Evolutionary conservation across 2,797 vertebrate species (phyloP).

Genomic region (Dendrocincla tyrannina): DNA sequence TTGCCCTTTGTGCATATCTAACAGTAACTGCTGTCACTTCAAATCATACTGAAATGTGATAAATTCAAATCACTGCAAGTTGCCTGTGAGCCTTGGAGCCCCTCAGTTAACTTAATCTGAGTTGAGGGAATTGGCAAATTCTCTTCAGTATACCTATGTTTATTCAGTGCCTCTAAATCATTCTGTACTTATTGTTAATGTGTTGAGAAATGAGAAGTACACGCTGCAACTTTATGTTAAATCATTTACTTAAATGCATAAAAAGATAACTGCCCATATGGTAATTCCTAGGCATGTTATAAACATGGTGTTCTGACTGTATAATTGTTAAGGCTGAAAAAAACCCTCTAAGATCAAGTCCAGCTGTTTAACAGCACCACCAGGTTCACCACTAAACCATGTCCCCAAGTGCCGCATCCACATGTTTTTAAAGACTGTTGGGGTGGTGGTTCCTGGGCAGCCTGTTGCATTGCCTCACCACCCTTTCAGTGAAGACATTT

Average conservation of each 20-base stretch:
- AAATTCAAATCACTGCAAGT: not conserved
- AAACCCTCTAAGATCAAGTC: not conserved
- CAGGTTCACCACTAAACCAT: not conserved
- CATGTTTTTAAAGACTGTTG: not conserved
- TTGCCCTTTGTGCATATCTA: not conserved
- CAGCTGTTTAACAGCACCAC: not conserved
- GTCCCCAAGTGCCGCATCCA: not conserved
- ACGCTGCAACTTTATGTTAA: not conserved
- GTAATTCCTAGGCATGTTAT: not conserved
- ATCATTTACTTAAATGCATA: not conserved
- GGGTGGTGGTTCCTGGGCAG: not conserved
- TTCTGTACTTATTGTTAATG: not conserved
- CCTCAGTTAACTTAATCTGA: not conserved
- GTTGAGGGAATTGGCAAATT: not conserved
- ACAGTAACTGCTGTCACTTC: not conserved
- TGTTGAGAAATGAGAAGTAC: not conserved
- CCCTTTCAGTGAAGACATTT: not conserved
- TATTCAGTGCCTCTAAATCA: not conserved
- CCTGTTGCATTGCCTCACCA: not conserved
- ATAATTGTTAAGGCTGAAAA: not conserved
- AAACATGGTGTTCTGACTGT: accelerated
- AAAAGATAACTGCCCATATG: not conserved
- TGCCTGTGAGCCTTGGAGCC: not conserved
- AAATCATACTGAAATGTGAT: not conserved
- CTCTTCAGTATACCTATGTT: not conserved